A percentile compares a stretch with the other conserved stretches of the same genome.
Evolutionary conservation across 2,888 invertebrate species (phyloP).

Genomic region (Lithophane semibrunnea): DNA sequence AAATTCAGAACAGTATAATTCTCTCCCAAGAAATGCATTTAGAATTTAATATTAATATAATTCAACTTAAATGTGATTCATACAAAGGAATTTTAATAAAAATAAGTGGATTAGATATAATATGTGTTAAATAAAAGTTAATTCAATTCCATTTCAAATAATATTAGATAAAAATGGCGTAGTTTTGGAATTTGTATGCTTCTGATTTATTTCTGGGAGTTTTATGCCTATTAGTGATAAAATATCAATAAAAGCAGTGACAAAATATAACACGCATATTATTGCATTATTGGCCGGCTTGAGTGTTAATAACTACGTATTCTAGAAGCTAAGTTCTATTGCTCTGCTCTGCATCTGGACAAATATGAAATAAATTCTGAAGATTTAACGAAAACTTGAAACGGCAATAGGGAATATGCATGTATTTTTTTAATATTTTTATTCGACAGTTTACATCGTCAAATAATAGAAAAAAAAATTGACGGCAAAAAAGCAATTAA

Average conservation of each 20-base stretch:
- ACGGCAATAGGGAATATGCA: no score
- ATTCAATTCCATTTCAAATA: conserved; percentile 47
- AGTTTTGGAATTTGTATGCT: conserved; percentile 50
- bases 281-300: not conserved
- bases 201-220: conserved; percentile 38
- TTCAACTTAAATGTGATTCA: conserved; percentile 61
- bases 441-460: no score
- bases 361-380: not conserved
- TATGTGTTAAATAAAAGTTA: conserved; percentile 27
- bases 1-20: conserved; percentile 58
- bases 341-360: not conserved
- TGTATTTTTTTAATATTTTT: no score
- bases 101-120: conserved; percentile 48
- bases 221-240: conserved; percentile 36
- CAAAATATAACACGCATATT: conserved; percentile 45
- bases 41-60: conserved; percentile 51
- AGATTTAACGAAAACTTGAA: not conserved
- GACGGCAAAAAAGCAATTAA: no score
- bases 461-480: no score
- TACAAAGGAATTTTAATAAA: conserved; percentile 59
- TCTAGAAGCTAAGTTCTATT: not conserved
- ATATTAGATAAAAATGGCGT: conserved; percentile 42
- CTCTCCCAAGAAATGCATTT: conserved; percentile 53
- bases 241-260: conserved; percentile 43
- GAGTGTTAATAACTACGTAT: not conserved